These are phyloP conservation scores for Pediacus dermestoides DNA, from an alignment of 2,888 invertebrate genomes.

Conservation along the genomic window DNA sequence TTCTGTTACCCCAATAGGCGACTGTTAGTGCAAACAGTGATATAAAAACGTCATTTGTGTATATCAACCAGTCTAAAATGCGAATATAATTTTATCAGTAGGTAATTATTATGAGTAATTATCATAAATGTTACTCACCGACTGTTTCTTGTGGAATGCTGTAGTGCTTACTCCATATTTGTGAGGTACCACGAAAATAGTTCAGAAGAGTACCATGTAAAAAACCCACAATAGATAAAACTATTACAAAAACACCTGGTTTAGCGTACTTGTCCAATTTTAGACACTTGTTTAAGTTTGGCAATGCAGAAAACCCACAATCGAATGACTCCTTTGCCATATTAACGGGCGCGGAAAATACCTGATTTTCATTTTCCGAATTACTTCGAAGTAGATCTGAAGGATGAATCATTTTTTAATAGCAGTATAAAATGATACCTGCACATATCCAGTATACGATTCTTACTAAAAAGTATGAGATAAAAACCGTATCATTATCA, in stretches of 20 bases:
- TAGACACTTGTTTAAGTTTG: slow-evolving; percentile 47
- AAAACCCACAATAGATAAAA: slow-evolving; percentile 46
- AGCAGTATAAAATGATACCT: too few relatives aligned
- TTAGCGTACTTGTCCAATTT: slow-evolving; percentile 50
- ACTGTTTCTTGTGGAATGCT: slow-evolving; percentile 47
- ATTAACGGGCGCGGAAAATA: slow-evolving; percentile 39
- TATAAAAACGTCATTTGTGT: slow-evolving; percentile 55
- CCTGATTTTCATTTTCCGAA: slow-evolving; percentile 30
- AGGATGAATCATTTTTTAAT: slow-evolving; percentile 40
- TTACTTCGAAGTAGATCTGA: slow-evolving; percentile 39
- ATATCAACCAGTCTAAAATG: slow-evolving; percentile 59
- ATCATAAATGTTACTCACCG: slow-evolving; percentile 47
- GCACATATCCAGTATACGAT: too few relatives aligned
- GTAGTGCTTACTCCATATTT: slow-evolving; percentile 51
- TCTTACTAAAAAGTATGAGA: too few relatives aligned
- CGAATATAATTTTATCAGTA: too few relatives aligned
- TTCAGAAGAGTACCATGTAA: slow-evolving; percentile 51
- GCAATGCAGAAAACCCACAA: slow-evolving; percentile 51
- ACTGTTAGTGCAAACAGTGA: slow-evolving; percentile 54
- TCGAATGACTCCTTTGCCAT: slow-evolving; percentile 45
- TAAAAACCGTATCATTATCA: too few relatives aligned
- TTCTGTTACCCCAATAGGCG: slow-evolving; percentile 58
- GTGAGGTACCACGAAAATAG: slow-evolving; percentile 54
- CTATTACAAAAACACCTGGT: slow-evolving; percentile 48
- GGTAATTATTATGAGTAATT: too few relatives aligned